Conservation (phyloP, 1,140 invertebrate genomes). For the Hypsibius dujardini region DNA sequence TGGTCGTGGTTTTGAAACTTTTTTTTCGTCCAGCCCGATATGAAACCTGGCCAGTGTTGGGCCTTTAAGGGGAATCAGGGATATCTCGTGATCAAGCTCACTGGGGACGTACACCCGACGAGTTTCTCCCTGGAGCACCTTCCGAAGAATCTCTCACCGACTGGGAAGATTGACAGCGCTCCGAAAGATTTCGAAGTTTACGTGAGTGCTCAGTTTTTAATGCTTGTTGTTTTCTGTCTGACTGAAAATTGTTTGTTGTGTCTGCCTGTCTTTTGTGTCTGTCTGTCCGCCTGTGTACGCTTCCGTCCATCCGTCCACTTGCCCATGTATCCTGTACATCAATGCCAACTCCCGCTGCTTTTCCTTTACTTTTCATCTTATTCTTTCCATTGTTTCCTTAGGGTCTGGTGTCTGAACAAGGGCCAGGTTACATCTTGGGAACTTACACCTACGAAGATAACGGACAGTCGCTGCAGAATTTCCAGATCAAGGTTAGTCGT, state of each 20-base stretch:
- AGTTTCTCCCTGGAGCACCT: slow-evolving; percentile 81
- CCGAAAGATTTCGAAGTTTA: slow-evolving; percentile 75
- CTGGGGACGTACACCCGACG: slow-evolving; percentile 39
- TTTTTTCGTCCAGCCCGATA: slow-evolving; percentile 46
- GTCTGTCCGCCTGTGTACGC: no score
- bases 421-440: slow-evolving; percentile 59
- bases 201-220: no score
- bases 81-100: slow-evolving; percentile 38
- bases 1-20: no score
- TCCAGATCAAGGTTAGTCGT: slow-evolving; percentile 45
- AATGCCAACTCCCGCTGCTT: no score
- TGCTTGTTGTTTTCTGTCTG: no score
- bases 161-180: slow-evolving; percentile 72
- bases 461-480: slow-evolving; percentile 72
- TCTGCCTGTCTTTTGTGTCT: no score
- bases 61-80: slow-evolving; percentile 80
- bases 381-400: slow-evolving; percentile 33
- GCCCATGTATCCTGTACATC: no score
- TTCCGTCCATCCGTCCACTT: no score
- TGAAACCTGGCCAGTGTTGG: slow-evolving; percentile 88
- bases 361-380: slow-evolving; percentile 20
- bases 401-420: slow-evolving; percentile 63
- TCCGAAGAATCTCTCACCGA: slow-evolving; percentile 50
- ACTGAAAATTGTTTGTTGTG: no score
- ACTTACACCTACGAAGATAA: slow-evolving; percentile 60